phyloP scores from a whole-genome alignment of 2,113 vertebrate species.

The Chitala chitala region DNA sequence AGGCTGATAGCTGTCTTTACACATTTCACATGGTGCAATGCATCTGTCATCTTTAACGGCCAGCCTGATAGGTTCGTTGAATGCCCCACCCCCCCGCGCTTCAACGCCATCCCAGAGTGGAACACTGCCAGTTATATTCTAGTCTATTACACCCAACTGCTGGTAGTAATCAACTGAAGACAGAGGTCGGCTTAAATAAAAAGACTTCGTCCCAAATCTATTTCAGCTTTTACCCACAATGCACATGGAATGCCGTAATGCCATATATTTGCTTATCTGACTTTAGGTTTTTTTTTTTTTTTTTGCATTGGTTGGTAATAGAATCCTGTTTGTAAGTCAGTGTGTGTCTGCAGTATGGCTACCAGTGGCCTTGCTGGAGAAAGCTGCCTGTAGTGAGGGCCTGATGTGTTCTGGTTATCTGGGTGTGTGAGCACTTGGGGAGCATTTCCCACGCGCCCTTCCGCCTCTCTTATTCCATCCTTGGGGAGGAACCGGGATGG shows the following conservation, averaged over 20 bases:
- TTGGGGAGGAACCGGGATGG: constrained; percentile 4
- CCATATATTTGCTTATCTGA: background rate
- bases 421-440: background rate
- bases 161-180: background rate
- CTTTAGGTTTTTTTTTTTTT: too few species aligned
- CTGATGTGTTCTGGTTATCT: background rate
- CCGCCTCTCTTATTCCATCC: background rate
- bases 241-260: background rate
- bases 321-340: background rate
- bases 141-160: background rate
- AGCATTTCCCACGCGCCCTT: too few species aligned
- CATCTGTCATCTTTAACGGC: background rate
- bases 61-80: background rate
- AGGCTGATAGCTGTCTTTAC: background rate
- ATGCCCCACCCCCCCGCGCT: background rate
- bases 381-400: background rate
- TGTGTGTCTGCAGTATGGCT: background rate
- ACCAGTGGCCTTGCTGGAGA: background rate
- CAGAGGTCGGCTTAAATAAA: background rate
- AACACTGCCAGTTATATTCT: background rate
- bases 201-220: background rate
- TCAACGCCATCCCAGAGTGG: background rate
- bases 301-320: too few species aligned
- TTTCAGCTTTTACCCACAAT: background rate
- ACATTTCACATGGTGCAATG: background rate